phyloP scores from a whole-genome alignment of 2,113 vertebrate species.

The Isichthys henryi region DNA sequence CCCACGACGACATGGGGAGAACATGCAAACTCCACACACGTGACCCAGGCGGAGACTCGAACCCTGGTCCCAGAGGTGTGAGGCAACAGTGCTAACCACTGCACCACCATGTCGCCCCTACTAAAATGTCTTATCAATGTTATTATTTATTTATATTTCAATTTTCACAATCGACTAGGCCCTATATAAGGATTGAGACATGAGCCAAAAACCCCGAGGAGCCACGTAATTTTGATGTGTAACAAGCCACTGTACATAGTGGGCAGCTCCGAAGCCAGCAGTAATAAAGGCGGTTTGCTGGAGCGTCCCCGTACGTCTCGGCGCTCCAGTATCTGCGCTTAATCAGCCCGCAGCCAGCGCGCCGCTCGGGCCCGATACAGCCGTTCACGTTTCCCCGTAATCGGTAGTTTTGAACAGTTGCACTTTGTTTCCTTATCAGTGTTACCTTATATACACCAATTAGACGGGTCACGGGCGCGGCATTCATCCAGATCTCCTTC shows the following conservation, averaged over 20 bases:
- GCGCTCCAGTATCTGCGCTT: background rate
- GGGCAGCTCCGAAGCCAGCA: background rate
- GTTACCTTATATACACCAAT: conserved; percentile 5
- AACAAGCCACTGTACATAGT: background rate
- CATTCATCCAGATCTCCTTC: background rate
- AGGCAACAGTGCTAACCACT: too few relatives aligned
- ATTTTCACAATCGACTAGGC: background rate
- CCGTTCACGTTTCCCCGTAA: background rate
- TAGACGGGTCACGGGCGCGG: background rate
- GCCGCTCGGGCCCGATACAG: background rate
- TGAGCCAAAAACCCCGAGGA: background rate
- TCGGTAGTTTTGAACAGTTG: background rate
- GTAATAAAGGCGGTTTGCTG: background rate
- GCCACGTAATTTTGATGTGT: background rate
- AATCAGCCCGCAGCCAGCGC: background rate
- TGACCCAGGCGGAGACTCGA: too few relatives aligned
- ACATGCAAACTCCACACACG: too few relatives aligned
- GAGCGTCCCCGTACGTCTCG: background rate
- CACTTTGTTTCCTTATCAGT: conserved; percentile 6
- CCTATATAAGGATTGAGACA: background rate
- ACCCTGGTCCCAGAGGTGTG: too few relatives aligned
- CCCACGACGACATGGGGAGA: too few relatives aligned
- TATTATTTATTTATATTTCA: background rate
- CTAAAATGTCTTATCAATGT: background rate
- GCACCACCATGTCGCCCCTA: too few relatives aligned